Conservation (phyloP, 2,888 invertebrate species). For the Resseliella maxima region DNA sequence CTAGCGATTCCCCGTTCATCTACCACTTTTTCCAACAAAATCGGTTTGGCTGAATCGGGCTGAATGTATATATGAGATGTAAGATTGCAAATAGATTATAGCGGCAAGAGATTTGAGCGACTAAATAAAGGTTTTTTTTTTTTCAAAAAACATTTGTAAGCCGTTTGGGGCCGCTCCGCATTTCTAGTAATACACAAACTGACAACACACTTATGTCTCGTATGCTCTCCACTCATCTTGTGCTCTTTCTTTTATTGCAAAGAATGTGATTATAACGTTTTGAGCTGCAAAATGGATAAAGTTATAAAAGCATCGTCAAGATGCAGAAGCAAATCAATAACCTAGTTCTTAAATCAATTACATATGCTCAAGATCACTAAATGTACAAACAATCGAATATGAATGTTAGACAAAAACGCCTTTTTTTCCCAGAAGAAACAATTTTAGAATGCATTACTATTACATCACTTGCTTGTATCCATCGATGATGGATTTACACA, state of each 20-base stretch:
- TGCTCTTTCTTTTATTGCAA: not conserved
- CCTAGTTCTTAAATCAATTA: constrained; percentile 35
- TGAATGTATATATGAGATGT: not conserved
- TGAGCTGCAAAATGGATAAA: not conserved
- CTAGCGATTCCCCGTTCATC: too few species aligned
- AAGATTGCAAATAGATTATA: constrained; percentile 35
- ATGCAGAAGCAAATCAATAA: not conserved
- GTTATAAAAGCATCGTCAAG: not conserved
- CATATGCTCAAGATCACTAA: constrained; percentile 20
- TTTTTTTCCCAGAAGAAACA: too few species aligned
- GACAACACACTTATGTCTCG: constrained; percentile 13
- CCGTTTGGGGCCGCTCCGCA: constrained; percentile 17
- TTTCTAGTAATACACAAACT: constrained; percentile 38
- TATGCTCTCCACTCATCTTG: not conserved
- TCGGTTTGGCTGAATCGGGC: not conserved
- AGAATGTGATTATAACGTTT: not conserved
- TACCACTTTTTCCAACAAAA: not conserved
- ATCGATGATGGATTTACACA: too few species aligned
- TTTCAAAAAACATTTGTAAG: constrained; percentile 46
- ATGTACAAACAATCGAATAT: not conserved
- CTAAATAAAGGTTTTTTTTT: constrained; percentile 4
- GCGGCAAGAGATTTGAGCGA: constrained; percentile 28
- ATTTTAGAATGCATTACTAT: not conserved
- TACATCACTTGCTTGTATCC: not conserved
- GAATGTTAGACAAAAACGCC: too few species aligned